Evolutionary conservation across 2,888 invertebrate species (phyloP).

Genomic region (Meteorus colon): DNA sequence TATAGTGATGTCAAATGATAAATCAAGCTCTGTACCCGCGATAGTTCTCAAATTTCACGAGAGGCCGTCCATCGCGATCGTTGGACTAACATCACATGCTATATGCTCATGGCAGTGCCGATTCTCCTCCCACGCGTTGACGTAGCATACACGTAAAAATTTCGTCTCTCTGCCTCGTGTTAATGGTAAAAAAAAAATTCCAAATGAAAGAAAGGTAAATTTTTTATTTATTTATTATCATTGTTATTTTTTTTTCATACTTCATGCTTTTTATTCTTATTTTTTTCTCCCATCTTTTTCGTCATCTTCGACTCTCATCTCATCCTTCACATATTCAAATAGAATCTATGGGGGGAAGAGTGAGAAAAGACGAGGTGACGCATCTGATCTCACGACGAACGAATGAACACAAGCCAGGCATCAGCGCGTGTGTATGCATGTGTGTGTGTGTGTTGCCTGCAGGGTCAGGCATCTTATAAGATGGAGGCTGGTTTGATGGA

Average conservation of each 20-base stretch:
- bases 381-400: conserved; percentile 28
- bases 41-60: conserved; percentile 26
- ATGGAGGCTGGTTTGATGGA: conserved; percentile 73
- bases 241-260: neutral
- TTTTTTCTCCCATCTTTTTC: conserved; percentile 18
- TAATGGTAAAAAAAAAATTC: neutral
- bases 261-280: conserved; percentile 4
- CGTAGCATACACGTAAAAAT: conserved; percentile 29
- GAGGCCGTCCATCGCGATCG: conserved; percentile 40
- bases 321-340: conserved; percentile 15
- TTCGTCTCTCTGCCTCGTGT: conserved; percentile 33
- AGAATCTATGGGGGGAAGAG: conserved; percentile 1
- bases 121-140: conserved; percentile 49
- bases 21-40: conserved; percentile 18
- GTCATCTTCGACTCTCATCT: conserved; percentile 32
- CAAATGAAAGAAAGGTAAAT: neutral
- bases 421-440: neutral
- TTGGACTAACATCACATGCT: conserved; percentile 6
- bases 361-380: conserved; percentile 24
- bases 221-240: neutral
- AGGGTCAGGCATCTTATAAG: conserved; percentile 63
- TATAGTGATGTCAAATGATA: conserved; percentile 15
- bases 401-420: conserved; percentile 12
- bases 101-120: conserved; percentile 25
- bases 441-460: conserved; percentile 54